Conservation (phyloP, 2,113 vertebrate genomes). For the Gavialis gangeticus region DNA sequence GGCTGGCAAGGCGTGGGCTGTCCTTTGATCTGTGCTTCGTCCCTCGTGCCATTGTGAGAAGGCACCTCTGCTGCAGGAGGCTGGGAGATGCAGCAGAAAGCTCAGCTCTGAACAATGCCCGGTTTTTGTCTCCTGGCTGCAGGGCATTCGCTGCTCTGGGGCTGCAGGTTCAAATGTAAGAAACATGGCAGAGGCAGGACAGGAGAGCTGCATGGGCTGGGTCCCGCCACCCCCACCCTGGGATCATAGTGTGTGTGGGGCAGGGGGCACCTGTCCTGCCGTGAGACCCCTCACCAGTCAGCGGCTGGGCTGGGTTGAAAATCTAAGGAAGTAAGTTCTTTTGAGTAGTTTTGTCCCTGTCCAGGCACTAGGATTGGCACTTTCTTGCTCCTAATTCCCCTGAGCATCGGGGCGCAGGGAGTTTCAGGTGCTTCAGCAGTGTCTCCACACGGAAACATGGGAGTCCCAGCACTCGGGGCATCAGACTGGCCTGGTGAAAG, state of each 20-base stretch:
- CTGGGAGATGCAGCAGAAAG: background rate
- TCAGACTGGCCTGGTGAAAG: too few relatives aligned
- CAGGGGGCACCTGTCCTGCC: too few relatives aligned
- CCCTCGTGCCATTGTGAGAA: background rate
- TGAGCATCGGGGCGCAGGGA: too few relatives aligned
- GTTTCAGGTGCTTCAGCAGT: too few relatives aligned
- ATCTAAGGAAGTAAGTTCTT: background rate
- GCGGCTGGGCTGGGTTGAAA: background rate
- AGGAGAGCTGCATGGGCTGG: background rate
- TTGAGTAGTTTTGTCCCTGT: accelerated
- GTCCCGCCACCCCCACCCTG: too few relatives aligned
- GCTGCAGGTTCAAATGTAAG: background rate
- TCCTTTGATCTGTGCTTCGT: background rate
- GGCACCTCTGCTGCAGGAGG: background rate
- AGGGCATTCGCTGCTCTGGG: background rate
- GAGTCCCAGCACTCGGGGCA: too few relatives aligned
- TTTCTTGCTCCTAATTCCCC: background rate
- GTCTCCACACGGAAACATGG: too few relatives aligned
- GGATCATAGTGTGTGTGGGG: too few relatives aligned
- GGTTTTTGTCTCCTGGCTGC: background rate
- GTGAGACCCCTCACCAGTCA: background rate
- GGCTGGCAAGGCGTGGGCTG: background rate
- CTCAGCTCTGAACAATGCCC: background rate
- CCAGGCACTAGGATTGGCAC: background rate
- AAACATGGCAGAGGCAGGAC: background rate